A percentile compares a stretch with the other conserved stretches of the same genome.
phyloP scores from a whole-genome alignment of 2,113 vertebrate genomes.

The Leptosomus discolor region DNA sequence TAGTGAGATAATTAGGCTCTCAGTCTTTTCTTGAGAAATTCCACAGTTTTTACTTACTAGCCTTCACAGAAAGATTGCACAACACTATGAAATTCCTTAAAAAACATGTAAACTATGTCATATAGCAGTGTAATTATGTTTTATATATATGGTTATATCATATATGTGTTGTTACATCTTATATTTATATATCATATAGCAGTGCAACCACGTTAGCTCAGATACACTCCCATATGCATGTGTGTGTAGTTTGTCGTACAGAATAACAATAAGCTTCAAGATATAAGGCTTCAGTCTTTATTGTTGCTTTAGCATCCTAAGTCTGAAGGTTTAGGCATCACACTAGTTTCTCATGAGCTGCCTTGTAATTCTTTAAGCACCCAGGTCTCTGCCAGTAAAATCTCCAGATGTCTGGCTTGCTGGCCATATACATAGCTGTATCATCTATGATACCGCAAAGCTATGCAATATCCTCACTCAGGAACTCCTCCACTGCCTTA shows the following conservation, averaged over 20 bases:
- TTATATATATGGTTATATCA: too few species aligned
- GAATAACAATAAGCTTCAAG: neutral
- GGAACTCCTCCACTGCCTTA: neutral
- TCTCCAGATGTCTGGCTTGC: neutral
- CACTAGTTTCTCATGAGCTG: neutral
- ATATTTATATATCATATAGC: neutral
- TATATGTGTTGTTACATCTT: too few species aligned
- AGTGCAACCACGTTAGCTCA: neutral
- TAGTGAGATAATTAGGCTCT: neutral
- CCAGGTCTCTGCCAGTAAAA: neutral
- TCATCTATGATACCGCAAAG: neutral
- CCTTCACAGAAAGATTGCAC: neutral
- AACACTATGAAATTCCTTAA: neutral
- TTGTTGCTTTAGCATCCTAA: neutral
- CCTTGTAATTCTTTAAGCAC: neutral
- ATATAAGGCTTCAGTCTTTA: neutral
- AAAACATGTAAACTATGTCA: neutral
- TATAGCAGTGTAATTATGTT: neutral
- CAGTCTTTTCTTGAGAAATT: neutral
- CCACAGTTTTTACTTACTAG: neutral
- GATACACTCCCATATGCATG: neutral
- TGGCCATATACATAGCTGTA: neutral
- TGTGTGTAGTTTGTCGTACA: neutral
- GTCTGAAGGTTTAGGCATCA: neutral
- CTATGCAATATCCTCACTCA: neutral